Evolutionary conservation across 2,888 invertebrate genomes (phyloP).

Genomic region (Cheilosia pagana): DNA sequence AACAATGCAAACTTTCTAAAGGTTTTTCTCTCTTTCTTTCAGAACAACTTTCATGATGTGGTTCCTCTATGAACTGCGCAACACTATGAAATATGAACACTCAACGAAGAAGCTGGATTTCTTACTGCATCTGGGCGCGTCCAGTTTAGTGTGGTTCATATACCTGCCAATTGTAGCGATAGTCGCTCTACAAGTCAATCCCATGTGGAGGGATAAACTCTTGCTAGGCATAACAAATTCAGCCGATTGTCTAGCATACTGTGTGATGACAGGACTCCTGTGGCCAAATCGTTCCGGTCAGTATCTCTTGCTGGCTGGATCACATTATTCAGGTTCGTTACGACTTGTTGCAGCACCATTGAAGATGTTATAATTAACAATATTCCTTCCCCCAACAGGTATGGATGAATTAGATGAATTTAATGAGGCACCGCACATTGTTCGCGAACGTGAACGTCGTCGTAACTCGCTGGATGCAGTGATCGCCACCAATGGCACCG

Average conservation of each 20-base stretch:
- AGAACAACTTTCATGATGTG: conserved; percentile 92
- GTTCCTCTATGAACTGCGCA: conserved; percentile 91
- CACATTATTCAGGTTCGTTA: conserved; percentile 86
- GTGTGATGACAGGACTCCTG: conserved; percentile 96
- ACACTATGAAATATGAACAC: conserved; percentile 91
- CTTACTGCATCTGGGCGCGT: conserved; percentile 97
- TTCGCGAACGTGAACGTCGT: conserved; percentile 83
- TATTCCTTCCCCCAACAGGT: conserved; percentile 83
- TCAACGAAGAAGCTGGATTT: conserved; percentile 94
- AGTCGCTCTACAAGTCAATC: conserved; percentile 95
- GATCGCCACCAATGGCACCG: conserved; percentile 76
- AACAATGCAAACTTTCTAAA: no score
- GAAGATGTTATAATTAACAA: not conserved
- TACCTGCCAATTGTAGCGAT: conserved; percentile 97
- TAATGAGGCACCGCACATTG: conserved; percentile 94
- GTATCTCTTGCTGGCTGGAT: conserved; percentile 92
- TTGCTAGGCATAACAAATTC: conserved; percentile 97
- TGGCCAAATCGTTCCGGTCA: conserved; percentile 98
- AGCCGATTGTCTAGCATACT: conserved; percentile 97
- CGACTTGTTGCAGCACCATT: not conserved
- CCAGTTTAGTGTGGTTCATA: conserved; percentile 98
- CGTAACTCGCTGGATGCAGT: conserved; percentile 81
- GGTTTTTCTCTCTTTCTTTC: conserved; percentile 38
- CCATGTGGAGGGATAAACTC: conserved; percentile 97
- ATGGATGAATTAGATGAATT: conserved; percentile 95